Evolutionary conservation across 2,888 invertebrate genomes (phyloP), one percentile per base, ranked within the genome.

Genomic region (Hypomecis atomaria): DNA sequence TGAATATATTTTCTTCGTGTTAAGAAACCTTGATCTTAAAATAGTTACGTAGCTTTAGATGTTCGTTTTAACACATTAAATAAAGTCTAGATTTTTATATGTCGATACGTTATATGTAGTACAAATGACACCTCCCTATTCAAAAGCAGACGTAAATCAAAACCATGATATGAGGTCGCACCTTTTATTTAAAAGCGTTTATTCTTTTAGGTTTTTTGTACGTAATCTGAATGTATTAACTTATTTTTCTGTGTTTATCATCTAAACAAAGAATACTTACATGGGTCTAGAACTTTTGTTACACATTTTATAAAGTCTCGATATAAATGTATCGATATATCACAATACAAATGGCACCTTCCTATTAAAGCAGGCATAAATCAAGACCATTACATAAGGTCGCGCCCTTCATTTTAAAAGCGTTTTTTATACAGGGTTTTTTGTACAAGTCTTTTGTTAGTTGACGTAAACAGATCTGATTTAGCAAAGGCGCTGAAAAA

Each of bases 381-480:
- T 62, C 57, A 62, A 23, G 42, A 45, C 8, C 44, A 10, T 10
- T 62, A 23, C 50, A 47, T 56, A 34, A 62, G 62, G 62, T 47
- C 45, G 7, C 10, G 62, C n/a, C 50, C 50, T 62, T 57, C 40
- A 37, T 56, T 50, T 23, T 10, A 34, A 8, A 34, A 44, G 40
- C 52, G 8, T 40, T 52, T 53, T 55, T 60, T 56, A 34, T 44
- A 47, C 33, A 10, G 13, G 9, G 5, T 10, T 55, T 34, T 56
- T 61, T 50, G 55, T 49, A 44, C 23, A 23, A 44, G 44, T 36
- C 23, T 23, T 23, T 23, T 23, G 23, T 23, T 23, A 23, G 23
- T 50, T 44, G 61, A 56, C 50, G n/a, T 34, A 50, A 61, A 50
- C 50, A 49, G 44, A 61, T 61, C n/a, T 33, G 36, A 61, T 49